Evolutionary conservation across 2,888 invertebrate genomes (phyloP), one percentile per base, ranked within the genome.

Genomic region (Aphelenchoides bicaudatus): DNA sequence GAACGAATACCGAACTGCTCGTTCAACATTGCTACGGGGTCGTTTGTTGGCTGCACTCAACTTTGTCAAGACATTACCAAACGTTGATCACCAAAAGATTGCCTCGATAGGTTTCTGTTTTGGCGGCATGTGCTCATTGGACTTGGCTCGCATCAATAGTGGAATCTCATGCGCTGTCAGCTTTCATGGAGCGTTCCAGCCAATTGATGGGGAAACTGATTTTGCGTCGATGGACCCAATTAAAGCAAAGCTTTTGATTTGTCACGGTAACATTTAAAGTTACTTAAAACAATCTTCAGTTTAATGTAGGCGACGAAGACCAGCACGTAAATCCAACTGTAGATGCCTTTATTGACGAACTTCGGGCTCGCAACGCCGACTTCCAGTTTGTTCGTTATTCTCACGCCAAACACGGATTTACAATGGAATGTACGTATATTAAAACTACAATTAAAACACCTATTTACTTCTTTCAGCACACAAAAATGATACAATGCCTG

Each of bases 31-130:
- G 8, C 55, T 78, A 37, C 66, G 70, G 23, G 48, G 58, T 25
- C 61, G 75, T 38, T 60, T 75, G 1, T 19, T 64, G 6, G 67
- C 68, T 13, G 64, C 69, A 5, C 27, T 70, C 5, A 52, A 73
- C 5, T 58, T 51, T 19, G 30, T 74, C n/a, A 72, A 66, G 49
- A 53, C 31, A 5, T 51, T 68, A 1, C 48, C 59, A 0, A 56
- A 56, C 38, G 71, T 71, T 4, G 68, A 68, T 46, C 25, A 43
- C 2, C 23, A 48, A 16, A 62, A 68, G 52, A 62, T 75, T 1
- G 70, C 59, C 10, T 64, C 67, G 5, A 72, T 72, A 28, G 75
- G 75, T 5, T 75, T 64, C 53, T 75, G 75, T 58, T 74, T 75
- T 58, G 75, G 75, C 3, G 75, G 75, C 4, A 47, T 70, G 23